These are phyloP conservation scores for Chymomyza amoena DNA, from an alignment of 2,888 invertebrate genomes.

Conservation along the genomic window DNA sequence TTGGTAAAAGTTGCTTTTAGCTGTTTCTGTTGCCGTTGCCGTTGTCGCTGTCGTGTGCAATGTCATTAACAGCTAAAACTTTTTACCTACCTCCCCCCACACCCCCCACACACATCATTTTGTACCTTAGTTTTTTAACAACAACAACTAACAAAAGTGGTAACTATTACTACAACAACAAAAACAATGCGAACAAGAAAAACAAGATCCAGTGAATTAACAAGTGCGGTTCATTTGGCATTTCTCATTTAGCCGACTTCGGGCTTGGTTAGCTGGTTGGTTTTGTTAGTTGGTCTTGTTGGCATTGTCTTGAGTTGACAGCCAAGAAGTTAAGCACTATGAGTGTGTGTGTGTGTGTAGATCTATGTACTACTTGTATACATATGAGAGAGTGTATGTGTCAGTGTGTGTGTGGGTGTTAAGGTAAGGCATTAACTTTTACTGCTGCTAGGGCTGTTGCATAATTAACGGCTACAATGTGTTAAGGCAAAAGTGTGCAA, in stretches of 20 bases:
- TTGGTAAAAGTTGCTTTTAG: slow-evolving; percentile 22
- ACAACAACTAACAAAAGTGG: background rate
- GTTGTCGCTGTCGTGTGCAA: slow-evolving; percentile 31
- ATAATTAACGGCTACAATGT: slow-evolving; percentile 69
- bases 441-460: slow-evolving; percentile 31
- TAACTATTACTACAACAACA: background rate
- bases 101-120: slow-evolving; percentile 45
- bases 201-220: slow-evolving; percentile 33
- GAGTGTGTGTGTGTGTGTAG: background rate
- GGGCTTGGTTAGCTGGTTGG: slow-evolving; percentile 7
- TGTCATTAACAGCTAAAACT: slow-evolving; percentile 67
- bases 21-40: too few relatives aligned
- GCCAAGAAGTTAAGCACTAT: slow-evolving; percentile 5
- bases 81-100: too few relatives aligned
- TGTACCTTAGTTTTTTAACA: slow-evolving; percentile 27
- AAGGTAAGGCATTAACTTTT: background rate
- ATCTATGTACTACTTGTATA: background rate
- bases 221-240: slow-evolving; percentile 68
- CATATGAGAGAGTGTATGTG: background rate
- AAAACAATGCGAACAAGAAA: slow-evolving; percentile 4
- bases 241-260: slow-evolving; percentile 56
- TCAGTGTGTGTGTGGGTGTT: background rate
- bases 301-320: slow-evolving; percentile 37
- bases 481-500: slow-evolving; percentile 58
- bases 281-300: too few relatives aligned